A percentile compares a stretch with the other conserved stretches of the same genome.
Conservation (phyloP, 1,140 invertebrate genomes). For the Drosophila tsacasi region DNA sequence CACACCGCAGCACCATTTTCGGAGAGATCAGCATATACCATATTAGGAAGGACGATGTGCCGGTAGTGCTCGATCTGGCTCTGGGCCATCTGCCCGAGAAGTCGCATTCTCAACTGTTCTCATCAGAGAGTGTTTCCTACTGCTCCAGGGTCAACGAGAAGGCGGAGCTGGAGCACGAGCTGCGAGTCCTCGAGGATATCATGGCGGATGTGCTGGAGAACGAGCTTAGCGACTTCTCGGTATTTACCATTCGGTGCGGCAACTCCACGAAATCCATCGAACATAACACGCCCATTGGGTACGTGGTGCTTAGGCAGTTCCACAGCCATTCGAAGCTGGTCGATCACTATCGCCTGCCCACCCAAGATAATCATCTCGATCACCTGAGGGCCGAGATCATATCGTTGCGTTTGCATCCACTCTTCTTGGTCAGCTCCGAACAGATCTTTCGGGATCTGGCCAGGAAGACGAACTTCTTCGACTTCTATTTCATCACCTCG, state of each 20-base stretch:
- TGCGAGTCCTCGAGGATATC: slow-evolving; percentile 30
- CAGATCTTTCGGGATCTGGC: slow-evolving; percentile 61
- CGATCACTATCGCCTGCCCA: slow-evolving; percentile 53
- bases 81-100: not conserved
- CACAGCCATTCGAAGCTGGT: slow-evolving; percentile 23
- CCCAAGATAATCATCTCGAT: slow-evolving; percentile 28
- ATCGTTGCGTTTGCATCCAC: slow-evolving; percentile 62
- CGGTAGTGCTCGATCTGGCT: slow-evolving; percentile 8
- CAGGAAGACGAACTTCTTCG: slow-evolving; percentile 54
- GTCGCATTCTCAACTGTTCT: fast-evolving
- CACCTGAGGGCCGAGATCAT: slow-evolving; percentile 61
- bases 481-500: slow-evolving; percentile 53
- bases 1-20: slow-evolving; percentile 65
- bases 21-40: slow-evolving; percentile 64
- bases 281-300: slow-evolving; percentile 65
- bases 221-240: slow-evolving; percentile 46
- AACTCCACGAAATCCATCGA: slow-evolving; percentile 48
- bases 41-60: slow-evolving; percentile 29
- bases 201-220: slow-evolving; percentile 62
- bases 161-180: slow-evolving; percentile 36
- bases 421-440: slow-evolving; percentile 54
- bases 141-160: slow-evolving; percentile 33
- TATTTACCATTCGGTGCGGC: slow-evolving; percentile 74
- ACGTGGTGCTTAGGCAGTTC: slow-evolving; percentile 58
- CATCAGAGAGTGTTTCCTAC: slow-evolving; percentile 15